phyloP scores from a whole-genome alignment of 2,113 vertebrate genomes.

The Reinhardtius hippoglossoides region DNA sequence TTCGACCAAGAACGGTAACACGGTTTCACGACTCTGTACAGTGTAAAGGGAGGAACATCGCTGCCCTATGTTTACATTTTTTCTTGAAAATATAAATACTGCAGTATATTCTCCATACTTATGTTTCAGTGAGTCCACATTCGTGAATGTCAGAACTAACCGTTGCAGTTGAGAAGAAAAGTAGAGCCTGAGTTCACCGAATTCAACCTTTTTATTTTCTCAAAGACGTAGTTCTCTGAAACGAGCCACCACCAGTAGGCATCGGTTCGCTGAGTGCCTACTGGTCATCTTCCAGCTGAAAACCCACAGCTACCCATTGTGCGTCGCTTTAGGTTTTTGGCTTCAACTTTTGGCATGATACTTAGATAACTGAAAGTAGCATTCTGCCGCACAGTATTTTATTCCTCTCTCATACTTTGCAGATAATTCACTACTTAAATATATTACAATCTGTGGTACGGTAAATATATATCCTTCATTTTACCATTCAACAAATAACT shows the following conservation, averaged over 20 bases:
- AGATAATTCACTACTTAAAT: conserved; percentile 16
- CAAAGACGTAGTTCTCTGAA: conserved; percentile 38
- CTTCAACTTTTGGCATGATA: conserved; percentile 35
- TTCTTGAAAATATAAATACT: conserved; percentile 35
- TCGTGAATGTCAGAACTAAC: conserved; percentile 40
- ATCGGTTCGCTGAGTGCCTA: not conserved
- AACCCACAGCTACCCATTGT: conserved; percentile 30
- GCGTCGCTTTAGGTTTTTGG: conserved; percentile 8
- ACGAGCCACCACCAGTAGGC: conserved; percentile 19
- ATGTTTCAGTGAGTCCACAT: conserved; percentile 24
- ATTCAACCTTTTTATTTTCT: conserved; percentile 10
- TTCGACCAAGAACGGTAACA: conserved; percentile 60
- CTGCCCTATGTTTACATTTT: conserved; percentile 74
- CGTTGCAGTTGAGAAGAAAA: conserved; percentile 33
- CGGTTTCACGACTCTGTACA: conserved; percentile 58
- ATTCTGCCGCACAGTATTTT: conserved; percentile 28
- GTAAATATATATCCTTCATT: conserved; percentile 9
- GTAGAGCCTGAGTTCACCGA: conserved; percentile 19
- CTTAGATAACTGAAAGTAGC: conserved; percentile 23
- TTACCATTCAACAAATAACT: conserved; percentile 10
- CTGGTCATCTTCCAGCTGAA: conserved; percentile 31
- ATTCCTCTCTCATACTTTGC: conserved; percentile 3
- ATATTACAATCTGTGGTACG: conserved; percentile 12
- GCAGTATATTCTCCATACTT: conserved; percentile 46
- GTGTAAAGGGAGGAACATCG: conserved; percentile 63